Base-by-base conservation (phyloP, 2,113 vertebrate genomes). In the Cheirogaleus medius region DNA sequence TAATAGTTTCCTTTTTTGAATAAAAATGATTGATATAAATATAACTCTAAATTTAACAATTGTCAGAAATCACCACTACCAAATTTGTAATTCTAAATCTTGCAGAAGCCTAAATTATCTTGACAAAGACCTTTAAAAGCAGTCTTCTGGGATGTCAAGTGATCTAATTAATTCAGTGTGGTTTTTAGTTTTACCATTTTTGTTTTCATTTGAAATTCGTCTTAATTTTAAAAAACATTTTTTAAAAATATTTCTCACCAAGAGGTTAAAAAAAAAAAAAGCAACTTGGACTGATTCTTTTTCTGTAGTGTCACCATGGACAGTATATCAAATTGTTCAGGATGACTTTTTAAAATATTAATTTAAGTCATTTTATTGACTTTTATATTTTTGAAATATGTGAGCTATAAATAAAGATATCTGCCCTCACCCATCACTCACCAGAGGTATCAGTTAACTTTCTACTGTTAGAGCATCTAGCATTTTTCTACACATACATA, bases 11-110 rank as follows among this genome's bases (percentile, higher is more conserved):
- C 81, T 96, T 95, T 64, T 97, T 69, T 94, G 69, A 97, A 95
- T 95, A 92, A 97, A 92, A 96, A 93, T 85, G 73, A 92, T 92
- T 6, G 52, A 73, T 90, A 91, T 92, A 96, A 95, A 92, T 73
- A 52, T 87, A 44, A 94, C 20, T 94, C 81, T 63, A 93, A 95
- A 94, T 98, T 98, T 98, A 92, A 96, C 89, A 97, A 91, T 60
- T 97, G 96, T 97, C 84, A 97, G 94, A 94, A 92, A 87, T 93
- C 77, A 97, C 81, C 78, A 96, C 3, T 88, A 71, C 15, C 27
- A 71, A 91, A 97, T 98, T 97, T 97, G 52, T 93, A 83, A 97
- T 98, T 98, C 96, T 98, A 98, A 98, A 89, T 97, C 73, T 94
- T 92, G 87, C 86, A 95, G 52, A 78, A 52, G 27, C 94, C 20